Evolutionary conservation across 2,888 invertebrate species (phyloP).

Genomic region (Trichogramma dendrolimi): DNA sequence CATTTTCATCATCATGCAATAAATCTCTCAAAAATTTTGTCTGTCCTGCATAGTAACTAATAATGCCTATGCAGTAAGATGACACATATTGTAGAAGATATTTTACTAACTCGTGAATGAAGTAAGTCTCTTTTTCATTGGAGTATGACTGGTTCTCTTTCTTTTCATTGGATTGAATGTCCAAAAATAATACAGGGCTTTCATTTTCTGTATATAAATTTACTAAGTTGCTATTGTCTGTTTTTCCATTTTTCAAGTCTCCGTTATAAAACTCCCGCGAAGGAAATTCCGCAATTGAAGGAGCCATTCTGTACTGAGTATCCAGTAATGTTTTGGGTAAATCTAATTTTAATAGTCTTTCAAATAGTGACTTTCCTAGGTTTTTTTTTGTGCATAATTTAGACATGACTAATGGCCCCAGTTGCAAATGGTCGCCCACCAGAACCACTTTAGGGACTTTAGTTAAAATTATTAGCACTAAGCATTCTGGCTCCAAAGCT

Average conservation of each 20-base stretch:
- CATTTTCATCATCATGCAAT: background rate
- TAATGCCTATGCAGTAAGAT: background rate
- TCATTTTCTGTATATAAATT: background rate
- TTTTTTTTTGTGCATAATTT: background rate
- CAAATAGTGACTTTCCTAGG: conserved; percentile 6
- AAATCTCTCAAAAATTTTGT: background rate
- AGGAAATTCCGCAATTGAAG: conserved; percentile 1
- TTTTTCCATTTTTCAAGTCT: conserved; percentile 4
- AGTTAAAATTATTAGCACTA: background rate
- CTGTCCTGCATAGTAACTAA: conserved; percentile 1
- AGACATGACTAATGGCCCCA: conserved; percentile 4
- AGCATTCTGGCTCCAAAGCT: conserved; percentile 3
- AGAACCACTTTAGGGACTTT: conserved; percentile 1
- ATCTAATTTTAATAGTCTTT: background rate
- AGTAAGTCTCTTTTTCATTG: background rate
- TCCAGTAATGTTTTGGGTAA: background rate
- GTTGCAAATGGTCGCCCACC: background rate
- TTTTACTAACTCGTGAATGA: conserved; percentile 1
- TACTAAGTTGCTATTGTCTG: too few relatives aligned
- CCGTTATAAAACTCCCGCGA: background rate
- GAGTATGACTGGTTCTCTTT: background rate
- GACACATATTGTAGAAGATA: too few relatives aligned
- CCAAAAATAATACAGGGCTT: background rate
- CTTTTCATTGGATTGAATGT: background rate
- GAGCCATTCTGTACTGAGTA: background rate